phyloP scores from a whole-genome alignment of 2,888 invertebrate genomes.

The Caenorhabditis doughertyi region DNA sequence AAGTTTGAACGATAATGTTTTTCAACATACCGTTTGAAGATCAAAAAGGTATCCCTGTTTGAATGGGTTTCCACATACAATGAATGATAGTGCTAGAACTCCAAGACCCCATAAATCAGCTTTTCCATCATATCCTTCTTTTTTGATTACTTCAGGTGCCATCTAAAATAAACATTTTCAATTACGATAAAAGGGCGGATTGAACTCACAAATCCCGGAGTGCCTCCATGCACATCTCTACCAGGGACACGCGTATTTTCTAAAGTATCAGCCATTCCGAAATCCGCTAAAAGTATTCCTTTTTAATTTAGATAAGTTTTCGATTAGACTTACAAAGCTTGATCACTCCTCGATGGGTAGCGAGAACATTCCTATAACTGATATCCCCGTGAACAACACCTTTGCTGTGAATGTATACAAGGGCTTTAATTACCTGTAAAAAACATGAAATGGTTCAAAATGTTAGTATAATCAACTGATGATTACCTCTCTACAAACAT shows the following conservation, averaged over 20 bases:
- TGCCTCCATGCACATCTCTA: not conserved
- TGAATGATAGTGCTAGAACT: not conserved
- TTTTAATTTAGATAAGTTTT: not conserved
- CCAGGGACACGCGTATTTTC: not conserved
- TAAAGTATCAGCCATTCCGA: slow-evolving; percentile 17
- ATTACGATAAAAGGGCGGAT: not conserved
- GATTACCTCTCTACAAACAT: slow-evolving; percentile 30
- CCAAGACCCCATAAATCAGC: slow-evolving; percentile 42
- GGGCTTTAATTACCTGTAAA: slow-evolving; percentile 18
- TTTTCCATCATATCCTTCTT: slow-evolving; percentile 19
- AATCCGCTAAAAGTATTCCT: slow-evolving; percentile 31
- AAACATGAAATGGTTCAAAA: not conserved
- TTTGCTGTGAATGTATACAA: not conserved
- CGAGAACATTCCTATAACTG: slow-evolving; percentile 26
- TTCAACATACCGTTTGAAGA: slow-evolving; percentile 1
- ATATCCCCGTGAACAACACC: slow-evolving; percentile 46
- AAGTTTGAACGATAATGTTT: not conserved
- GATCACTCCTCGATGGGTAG: slow-evolving; percentile 26
- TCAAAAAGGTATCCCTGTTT: slow-evolving; percentile 20
- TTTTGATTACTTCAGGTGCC: slow-evolving; percentile 33
- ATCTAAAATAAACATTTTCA: slow-evolving; percentile 16
- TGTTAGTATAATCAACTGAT: no score
- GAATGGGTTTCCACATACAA: slow-evolving; percentile 18
- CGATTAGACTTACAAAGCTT: slow-evolving; percentile 18
- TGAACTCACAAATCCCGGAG: slow-evolving; percentile 39